These are phyloP conservation scores for Chelonia mydas DNA, from an alignment of 2,797 vertebrate species.

Conservation along the genomic window DNA sequence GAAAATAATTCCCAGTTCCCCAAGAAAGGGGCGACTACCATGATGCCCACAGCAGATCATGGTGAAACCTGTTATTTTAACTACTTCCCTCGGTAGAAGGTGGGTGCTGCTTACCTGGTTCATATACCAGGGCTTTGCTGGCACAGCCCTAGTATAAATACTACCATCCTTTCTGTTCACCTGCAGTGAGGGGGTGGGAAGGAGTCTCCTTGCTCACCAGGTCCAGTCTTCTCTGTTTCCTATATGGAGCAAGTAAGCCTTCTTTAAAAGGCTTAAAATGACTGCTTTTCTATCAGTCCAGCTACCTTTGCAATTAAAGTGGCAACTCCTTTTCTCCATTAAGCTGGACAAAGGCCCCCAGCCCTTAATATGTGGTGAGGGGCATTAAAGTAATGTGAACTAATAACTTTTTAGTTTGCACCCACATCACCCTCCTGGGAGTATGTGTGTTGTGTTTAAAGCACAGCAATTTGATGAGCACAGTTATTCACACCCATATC, in stretches of 20 bases:
- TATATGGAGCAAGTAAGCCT: neutral
- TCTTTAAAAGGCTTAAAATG: neutral
- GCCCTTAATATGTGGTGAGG: neutral
- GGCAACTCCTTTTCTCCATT: neutral
- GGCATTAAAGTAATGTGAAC: neutral
- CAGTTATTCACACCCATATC: neutral
- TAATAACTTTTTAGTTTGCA: neutral
- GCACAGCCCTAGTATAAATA: neutral
- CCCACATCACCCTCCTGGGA: too few relatives aligned
- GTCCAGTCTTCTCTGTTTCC: neutral
- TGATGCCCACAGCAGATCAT: neutral
- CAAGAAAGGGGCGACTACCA: neutral
- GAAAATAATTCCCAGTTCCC: neutral
- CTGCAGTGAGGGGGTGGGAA: neutral
- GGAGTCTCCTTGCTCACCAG: neutral
- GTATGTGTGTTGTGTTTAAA: neutral
- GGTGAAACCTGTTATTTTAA: neutral
- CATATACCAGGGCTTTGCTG: neutral
- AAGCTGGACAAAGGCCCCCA: neutral
- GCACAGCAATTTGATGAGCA: neutral
- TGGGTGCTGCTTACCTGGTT: neutral
- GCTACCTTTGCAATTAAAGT: neutral
- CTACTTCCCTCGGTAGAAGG: neutral
- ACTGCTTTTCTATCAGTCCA: neutral
- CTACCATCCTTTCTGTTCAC: too few relatives aligned